A percentile compares a stretch with the other conserved stretches of the same genome.
These are phyloP conservation scores for Solenopsis invicta DNA, from an alignment of 1,140 invertebrate species.

Conservation along the genomic window DNA sequence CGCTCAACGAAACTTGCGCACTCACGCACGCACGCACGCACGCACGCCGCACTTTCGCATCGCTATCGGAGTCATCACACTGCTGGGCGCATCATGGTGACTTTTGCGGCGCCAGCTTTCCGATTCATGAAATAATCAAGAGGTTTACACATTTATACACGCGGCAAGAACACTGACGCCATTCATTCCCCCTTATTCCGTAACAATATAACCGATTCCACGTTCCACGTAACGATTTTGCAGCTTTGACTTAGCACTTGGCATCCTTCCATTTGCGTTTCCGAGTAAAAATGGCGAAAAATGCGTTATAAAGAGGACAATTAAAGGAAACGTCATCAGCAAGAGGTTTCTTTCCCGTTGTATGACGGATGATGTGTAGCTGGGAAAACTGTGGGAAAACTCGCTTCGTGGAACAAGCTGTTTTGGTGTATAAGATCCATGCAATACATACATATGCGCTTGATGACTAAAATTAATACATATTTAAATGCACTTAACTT, in stretches of 20 bases:
- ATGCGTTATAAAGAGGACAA: not conserved
- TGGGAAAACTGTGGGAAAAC: not conserved
- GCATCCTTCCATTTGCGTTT: not conserved
- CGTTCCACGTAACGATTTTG: constrained; percentile 28
- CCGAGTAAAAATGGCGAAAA: constrained; percentile 11
- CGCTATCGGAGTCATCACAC: not conserved
- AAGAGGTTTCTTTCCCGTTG: not conserved
- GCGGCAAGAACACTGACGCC: not conserved
- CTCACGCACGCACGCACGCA: not conserved
- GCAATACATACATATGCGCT: not conserved
- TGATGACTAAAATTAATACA: constrained; percentile 23
- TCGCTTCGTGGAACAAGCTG: not conserved
- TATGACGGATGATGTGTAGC: not conserved
- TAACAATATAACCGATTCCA: constrained; percentile 5
- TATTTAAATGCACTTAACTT: constrained; percentile 1
- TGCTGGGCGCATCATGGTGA: not conserved
- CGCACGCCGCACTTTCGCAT: not conserved
- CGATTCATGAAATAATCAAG: not conserved
- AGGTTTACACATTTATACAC: not conserved
- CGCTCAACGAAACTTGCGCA: not conserved
- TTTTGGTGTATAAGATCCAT: not conserved
- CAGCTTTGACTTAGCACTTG: not conserved
- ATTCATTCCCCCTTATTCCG: not conserved
- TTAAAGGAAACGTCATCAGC: not conserved
- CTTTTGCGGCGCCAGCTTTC: constrained; percentile 9